A percentile compares a stretch with the other conserved stretches of the same genome.
phyloP scores from a whole-genome alignment of 2,797 vertebrate genomes.

The Phalanger gymnotis region DNA sequence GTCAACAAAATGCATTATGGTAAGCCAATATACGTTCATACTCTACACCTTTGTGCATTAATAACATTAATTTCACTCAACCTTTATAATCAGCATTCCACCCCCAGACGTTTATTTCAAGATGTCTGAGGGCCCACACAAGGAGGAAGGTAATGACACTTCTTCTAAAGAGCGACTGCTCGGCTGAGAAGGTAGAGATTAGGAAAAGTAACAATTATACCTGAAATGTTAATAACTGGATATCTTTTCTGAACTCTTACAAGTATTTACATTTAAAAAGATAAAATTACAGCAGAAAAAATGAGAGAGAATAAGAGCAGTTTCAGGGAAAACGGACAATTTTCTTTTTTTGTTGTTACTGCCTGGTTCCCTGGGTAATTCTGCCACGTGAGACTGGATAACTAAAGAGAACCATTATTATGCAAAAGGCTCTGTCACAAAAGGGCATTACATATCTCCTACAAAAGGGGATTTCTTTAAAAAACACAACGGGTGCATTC shows the following conservation, averaged over 20 bases:
- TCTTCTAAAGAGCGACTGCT: conserved; percentile 66
- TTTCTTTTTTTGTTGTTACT: conserved; percentile 81
- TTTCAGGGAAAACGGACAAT: conserved; percentile 80
- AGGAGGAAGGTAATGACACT: conserved; percentile 68
- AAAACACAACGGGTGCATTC: conserved; percentile 80
- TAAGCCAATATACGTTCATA: conserved; percentile 41
- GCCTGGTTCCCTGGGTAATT: conserved; percentile 84
- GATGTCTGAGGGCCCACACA: conserved; percentile 81
- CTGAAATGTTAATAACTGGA: conserved; percentile 83
- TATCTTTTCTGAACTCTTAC: conserved; percentile 75
- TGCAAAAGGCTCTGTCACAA: conserved; percentile 90
- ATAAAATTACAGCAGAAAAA: conserved; percentile 73
- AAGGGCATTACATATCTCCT: conserved; percentile 88
- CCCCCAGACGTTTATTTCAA: conserved; percentile 83
- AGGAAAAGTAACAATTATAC: conserved; percentile 80
- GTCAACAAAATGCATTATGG: conserved; percentile 47
- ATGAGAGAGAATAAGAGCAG: conserved; percentile 70
- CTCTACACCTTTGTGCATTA: conserved; percentile 66
- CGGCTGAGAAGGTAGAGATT: conserved; percentile 63
- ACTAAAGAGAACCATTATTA: conserved; percentile 91
- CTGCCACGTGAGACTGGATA: conserved; percentile 86
- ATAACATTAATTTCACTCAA: conserved; percentile 72
- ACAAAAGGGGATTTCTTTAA: conserved; percentile 88
- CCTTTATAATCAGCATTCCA: conserved; percentile 85
- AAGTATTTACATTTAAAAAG: conserved; percentile 83